Evolutionary conservation across 1,140 invertebrate genomes (phyloP).

Genomic region (Carcinoscorpius rotundicauda): DNA sequence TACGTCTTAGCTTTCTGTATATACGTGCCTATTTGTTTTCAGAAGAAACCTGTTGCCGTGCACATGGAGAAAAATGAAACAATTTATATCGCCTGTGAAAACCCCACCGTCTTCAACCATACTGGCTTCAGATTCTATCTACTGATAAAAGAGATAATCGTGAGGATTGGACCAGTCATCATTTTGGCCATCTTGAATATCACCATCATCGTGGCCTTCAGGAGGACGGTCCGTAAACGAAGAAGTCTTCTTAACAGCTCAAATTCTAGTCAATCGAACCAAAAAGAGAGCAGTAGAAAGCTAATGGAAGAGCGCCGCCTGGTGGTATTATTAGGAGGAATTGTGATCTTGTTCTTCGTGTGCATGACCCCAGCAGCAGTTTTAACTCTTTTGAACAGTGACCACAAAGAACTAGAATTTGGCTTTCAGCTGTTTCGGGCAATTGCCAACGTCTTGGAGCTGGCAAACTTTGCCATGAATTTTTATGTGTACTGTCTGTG

Average conservation of each 20-base stretch:
- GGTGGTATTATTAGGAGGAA: slow-evolving; percentile 52
- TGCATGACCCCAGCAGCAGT: slow-evolving; percentile 64
- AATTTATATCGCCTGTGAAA: slow-evolving; percentile 26
- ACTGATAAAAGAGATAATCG: slow-evolving; percentile 26
- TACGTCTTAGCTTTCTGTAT: slow-evolving; percentile 31
- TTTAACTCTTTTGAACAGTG: slow-evolving; percentile 39
- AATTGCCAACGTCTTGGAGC: slow-evolving; percentile 54
- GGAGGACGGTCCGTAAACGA: slow-evolving; percentile 48
- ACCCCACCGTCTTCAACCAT: slow-evolving; percentile 21
- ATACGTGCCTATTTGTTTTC: slow-evolving; percentile 31
- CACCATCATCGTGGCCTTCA: slow-evolving; percentile 53
- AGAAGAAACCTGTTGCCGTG: slow-evolving; percentile 25
- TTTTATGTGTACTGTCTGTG: slow-evolving; percentile 68
- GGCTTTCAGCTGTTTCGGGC: slow-evolving; percentile 55
- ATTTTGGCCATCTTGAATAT: slow-evolving; percentile 52
- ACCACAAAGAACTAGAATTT: slow-evolving; percentile 27
- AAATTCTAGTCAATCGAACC: slow-evolving; percentile 22
- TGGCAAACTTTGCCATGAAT: slow-evolving; percentile 60
- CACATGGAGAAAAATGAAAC: slow-evolving; percentile 9
- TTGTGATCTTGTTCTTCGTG: slow-evolving; percentile 56
- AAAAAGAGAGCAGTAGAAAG: slow-evolving; percentile 16
- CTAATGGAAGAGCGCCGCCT: slow-evolving; percentile 55
- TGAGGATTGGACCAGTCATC: slow-evolving; percentile 44
- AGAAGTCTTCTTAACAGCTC: slow-evolving; percentile 42
- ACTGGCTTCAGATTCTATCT: slow-evolving; percentile 28